Evolutionary conservation across 2,888 invertebrate genomes (phyloP), one percentile per base, ranked within the genome.

Genomic region (Mallateleia sp.): DNA sequence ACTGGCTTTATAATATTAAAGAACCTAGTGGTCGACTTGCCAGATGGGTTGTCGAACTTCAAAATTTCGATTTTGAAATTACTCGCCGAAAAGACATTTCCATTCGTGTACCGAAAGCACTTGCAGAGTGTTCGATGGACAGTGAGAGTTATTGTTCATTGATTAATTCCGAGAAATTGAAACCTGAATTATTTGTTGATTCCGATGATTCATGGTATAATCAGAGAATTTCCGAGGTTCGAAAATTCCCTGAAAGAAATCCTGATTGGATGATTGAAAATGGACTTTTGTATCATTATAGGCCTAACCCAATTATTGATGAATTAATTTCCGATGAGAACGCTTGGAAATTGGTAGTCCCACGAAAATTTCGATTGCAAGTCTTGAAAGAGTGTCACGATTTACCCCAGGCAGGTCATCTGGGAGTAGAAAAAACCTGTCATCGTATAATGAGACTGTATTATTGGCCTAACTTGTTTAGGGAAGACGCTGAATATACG

Each of bases 311-410:
- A 1, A 4, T 74, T 0, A 14, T 58, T 2, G 67, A 58, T 6
- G 67, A 81, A 22, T 7, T 81, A 5, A 24, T 81, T 0, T 32
- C 42, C 0, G 71, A 74, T 22, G 9, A 66, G n/a, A 50, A 81
- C 6, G 64, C 74, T 5, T 74, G 74, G 67, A 67, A 81, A 38
- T 32, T 81, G 15, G 79, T 71, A 0, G 25, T 80, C 3, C 71
- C 79, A 0, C 9, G 14, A 18, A 20, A 47, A 20, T 15, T 67
- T 14, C 69, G 28, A 1, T 5, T 32, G 22, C 11, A 15, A 22
- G n/a, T 62, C 1, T 9, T 80, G 0, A 1, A 32, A 6, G 62
- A 80, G 18, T 47, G 2, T 25, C 71, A 80, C 20, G 54, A 50
- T 22, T 0, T 15, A n/a, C 62, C 71, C 6, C 71, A 80, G 20